Percentiles rank a stretch among this genome's conserved stretches.
These are phyloP conservation scores for Melanerpes aurifrons DNA, from an alignment of 2,113 vertebrate genomes.

Conservation along the genomic window DNA sequence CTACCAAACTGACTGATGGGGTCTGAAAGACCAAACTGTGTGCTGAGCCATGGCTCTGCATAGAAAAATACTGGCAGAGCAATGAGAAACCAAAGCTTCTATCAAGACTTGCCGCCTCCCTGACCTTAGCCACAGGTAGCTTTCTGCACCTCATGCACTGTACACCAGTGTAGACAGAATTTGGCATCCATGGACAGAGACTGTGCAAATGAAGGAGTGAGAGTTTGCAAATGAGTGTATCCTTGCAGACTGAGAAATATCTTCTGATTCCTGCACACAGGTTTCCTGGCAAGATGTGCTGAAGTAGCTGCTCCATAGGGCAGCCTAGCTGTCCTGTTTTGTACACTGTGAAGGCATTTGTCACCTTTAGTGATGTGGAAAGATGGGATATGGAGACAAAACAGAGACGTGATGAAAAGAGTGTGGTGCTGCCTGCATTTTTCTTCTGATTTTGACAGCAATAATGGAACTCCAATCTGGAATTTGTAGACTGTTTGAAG, in stretches of 20 bases:
- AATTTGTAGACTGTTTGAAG: neutral
- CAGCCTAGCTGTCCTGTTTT: neutral
- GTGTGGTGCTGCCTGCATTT: rapidly evolving
- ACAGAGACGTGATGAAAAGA: neutral
- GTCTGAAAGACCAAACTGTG: neutral
- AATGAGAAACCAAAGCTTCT: neutral
- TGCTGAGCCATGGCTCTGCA: neutral
- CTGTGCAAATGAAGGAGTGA: neutral
- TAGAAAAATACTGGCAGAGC: neutral
- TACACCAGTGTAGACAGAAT: neutral
- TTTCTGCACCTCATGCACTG: neutral
- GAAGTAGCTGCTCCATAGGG: neutral
- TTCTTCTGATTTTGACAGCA: neutral
- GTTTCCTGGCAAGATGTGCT: neutral
- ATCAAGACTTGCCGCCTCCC: neutral
- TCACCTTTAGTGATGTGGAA: neutral
- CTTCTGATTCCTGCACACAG: neutral
- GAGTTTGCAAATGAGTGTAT: neutral
- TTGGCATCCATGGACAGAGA: neutral
- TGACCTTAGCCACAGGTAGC: neutral
- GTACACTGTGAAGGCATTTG: neutral
- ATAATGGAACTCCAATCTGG: neutral
- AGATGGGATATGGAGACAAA: neutral
- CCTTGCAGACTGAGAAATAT: neutral
- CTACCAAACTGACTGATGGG: neutral